phyloP scores from a whole-genome alignment of 1,140 invertebrate species.

The Idris sp. region DNA sequence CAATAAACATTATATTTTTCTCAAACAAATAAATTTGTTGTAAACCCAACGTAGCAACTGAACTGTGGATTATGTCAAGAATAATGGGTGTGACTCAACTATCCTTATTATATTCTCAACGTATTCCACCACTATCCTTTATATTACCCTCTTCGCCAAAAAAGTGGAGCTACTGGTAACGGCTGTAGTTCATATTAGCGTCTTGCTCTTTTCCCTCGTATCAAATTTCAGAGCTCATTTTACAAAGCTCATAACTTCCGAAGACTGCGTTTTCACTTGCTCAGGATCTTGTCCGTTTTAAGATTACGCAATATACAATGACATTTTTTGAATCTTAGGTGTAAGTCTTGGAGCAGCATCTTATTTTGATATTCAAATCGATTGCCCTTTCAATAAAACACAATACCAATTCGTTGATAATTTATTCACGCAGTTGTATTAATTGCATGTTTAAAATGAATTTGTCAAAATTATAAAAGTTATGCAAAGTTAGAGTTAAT shows the following conservation, averaged over 20 bases:
- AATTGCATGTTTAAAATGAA: too few species aligned
- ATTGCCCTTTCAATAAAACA: too few species aligned
- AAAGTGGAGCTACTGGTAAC: slow-evolving; percentile 36
- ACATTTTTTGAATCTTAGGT: slow-evolving; percentile 26
- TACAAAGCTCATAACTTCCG: slow-evolving; percentile 61
- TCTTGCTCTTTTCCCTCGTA: slow-evolving; percentile 4
- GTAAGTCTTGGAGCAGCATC: slow-evolving; percentile 6
- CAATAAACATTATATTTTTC: slow-evolving; percentile 44
- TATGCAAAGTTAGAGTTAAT: too few species aligned
- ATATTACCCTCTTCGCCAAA: slow-evolving; percentile 62
- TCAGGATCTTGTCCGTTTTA: slow-evolving; percentile 34
- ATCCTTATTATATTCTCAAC: slow-evolving; percentile 65
- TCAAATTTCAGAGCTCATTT: slow-evolving; percentile 66
- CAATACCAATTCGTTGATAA: too few species aligned
- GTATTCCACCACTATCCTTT: slow-evolving; percentile 60
- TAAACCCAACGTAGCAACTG: slow-evolving; percentile 29
- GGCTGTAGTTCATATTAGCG: slow-evolving; percentile 47
- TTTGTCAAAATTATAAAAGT: too few species aligned
- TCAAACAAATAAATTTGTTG: slow-evolving; percentile 40
- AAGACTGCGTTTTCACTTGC: slow-evolving; percentile 64
- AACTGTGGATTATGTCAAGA: slow-evolving; percentile 61
- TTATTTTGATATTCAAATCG: too few species aligned
- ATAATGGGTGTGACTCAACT: slow-evolving; percentile 65
- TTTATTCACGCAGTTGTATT: too few species aligned
- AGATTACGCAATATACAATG: slow-evolving; percentile 52